Base-by-base conservation (phyloP, 2,888 invertebrate species). In the Dermolepida albohirtum region DNA sequence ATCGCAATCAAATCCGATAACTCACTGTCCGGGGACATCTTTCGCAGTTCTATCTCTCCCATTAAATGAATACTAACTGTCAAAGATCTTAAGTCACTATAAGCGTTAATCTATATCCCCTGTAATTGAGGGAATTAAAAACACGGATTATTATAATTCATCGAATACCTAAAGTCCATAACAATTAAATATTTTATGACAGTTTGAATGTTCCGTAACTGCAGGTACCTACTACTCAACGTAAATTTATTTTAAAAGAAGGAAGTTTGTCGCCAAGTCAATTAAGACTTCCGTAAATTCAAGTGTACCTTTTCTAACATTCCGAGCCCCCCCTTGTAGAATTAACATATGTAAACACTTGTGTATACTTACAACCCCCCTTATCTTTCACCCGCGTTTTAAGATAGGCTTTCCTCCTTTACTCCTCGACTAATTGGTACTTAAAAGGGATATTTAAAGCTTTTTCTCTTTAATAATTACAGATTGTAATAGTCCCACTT, bases 401-500 rank as follows among this genome's bases (percentile, higher is more conserved):
- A 68, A 72, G 70, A 66, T 67, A 64, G 44, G 39, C 57, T 69
- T 73, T 73, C 73, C 72, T 64, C 64, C 63, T 62, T 68, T 43
- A 63, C 43, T 59, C 57, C 63, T 34, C 49, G 49, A 50, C 70
- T 72, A 72, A 72, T 72, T 72, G 70, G 66, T 44, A 66, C 59
- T 63, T 67, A 52, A 67, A 66, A 57, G 49, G 34, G 29, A 40
- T 10, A 85, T 85, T 85, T 85, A 85, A 10, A 29, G 17, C 8
- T 41, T 14, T n/a, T 51, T 29, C 43, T 52, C 14, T 44, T 44
- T 70, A 71, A n/a, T n/a, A n/a, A 62, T 79, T 81, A 43, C 76
- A 86, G 87, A 87, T 73, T 84, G 85, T 68, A 77, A 82, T 34
- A 86, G 85, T 74, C 84, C 86, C 2, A 80, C 82, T 67, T 74